Evolutionary conservation across 2,888 invertebrate species (phyloP).

Genomic region (Liopterus haemorrhoidalis): DNA sequence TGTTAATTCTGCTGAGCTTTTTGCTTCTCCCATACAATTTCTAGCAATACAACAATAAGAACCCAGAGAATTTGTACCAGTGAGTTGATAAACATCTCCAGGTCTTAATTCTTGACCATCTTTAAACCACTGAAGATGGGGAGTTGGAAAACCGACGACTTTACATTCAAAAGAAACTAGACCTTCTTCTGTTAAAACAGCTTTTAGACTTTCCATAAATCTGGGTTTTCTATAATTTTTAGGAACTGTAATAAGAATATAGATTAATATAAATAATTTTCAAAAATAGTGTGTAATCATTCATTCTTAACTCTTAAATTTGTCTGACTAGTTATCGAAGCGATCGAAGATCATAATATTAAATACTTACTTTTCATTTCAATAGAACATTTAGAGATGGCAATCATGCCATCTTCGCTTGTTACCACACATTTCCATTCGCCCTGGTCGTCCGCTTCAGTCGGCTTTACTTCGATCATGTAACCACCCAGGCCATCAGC

Average conservation of each 20-base stretch:
- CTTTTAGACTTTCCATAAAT: constrained; percentile 85
- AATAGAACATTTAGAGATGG: constrained; percentile 68
- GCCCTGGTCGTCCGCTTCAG: constrained; percentile 77
- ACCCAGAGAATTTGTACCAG: constrained; percentile 82
- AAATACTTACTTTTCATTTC: constrained; percentile 66
- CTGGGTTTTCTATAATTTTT: constrained; percentile 84
- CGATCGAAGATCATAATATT: constrained; percentile 1
- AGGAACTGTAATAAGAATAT: constrained; percentile 59
- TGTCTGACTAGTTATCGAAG: background rate
- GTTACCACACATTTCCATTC: constrained; percentile 87
- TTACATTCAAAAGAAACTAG: constrained; percentile 90
- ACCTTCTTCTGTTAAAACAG: constrained; percentile 85
- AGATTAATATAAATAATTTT: background rate
- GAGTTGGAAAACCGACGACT: constrained; percentile 87
- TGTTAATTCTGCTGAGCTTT: constrained; percentile 79
- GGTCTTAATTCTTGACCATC: constrained; percentile 88
- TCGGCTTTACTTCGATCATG: constrained; percentile 65
- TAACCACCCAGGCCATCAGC: constrained; percentile 82
- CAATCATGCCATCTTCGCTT: constrained; percentile 66
- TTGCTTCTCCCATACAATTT: constrained; percentile 87
- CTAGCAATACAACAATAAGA: constrained; percentile 84
- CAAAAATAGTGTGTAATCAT: background rate
- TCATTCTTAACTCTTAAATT: constrained; percentile 17
- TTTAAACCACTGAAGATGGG: constrained; percentile 83
- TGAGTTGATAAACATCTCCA: constrained; percentile 86